Conservation (phyloP, 2,888 invertebrate species). For the Hermodice carunculata region DNA sequence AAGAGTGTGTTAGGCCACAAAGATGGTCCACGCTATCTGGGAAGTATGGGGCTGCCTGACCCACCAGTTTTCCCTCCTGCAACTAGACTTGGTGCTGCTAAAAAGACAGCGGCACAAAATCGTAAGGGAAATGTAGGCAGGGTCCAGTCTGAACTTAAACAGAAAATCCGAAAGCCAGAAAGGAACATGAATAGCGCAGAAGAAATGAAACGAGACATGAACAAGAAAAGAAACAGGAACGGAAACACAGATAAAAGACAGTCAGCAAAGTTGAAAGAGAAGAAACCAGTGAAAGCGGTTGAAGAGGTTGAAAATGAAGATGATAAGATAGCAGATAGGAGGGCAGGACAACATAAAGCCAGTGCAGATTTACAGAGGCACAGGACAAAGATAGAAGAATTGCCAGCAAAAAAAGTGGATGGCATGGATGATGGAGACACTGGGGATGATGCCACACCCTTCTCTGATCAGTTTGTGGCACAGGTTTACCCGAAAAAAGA, state of each 20-base stretch:
- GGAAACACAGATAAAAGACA: too few species aligned
- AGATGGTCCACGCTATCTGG: conserved; percentile 2
- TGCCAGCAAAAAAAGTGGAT: neutral
- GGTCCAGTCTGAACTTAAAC: too few species aligned
- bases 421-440: conserved; percentile 9
- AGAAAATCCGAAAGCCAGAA: too few species aligned
- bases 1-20: too few species aligned
- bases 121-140: too few species aligned
- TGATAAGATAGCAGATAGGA: neutral
- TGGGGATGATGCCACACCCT: conserved; percentile 31
- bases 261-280: neutral
- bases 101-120: too few species aligned
- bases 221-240: neutral
- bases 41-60: conserved; percentile 14
- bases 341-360: too few species aligned
- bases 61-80: neutral
- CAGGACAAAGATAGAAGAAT: neutral
- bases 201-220: neutral
- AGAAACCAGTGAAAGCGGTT: neutral
- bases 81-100: too few species aligned
- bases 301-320: neutral
- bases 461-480: conserved; percentile 59
- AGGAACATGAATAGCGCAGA: neutral
- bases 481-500: conserved; percentile 53
- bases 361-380: too few species aligned